phyloP scores from a whole-genome alignment of 2,888 invertebrate genomes.

The Buathra laborator region DNA sequence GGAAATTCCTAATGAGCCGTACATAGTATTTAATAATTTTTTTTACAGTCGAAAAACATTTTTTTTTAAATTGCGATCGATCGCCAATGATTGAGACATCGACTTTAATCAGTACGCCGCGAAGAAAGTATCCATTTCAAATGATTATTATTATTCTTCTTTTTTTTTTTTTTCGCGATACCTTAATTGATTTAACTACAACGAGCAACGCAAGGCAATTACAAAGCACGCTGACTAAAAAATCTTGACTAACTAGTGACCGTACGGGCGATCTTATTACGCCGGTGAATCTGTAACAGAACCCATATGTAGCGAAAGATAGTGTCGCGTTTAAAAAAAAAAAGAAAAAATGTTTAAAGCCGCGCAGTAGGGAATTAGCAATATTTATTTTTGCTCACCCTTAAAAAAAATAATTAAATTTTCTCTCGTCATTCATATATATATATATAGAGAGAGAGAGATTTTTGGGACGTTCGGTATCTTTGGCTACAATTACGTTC shows the following conservation, averaged over 20 bases:
- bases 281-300: constrained; percentile 27
- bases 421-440: background rate
- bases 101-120: constrained; percentile 16
- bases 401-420: background rate
- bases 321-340: background rate
- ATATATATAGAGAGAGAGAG: background rate
- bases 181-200: constrained; percentile 67
- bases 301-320: constrained; percentile 10
- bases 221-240: constrained; percentile 69
- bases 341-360: background rate
- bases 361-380: background rate
- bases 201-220: constrained; percentile 69
- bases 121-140: constrained; percentile 31
- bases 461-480: background rate
- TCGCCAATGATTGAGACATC: constrained; percentile 28
- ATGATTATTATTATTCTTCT: constrained; percentile 10
- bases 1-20: background rate
- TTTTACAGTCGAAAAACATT: background rate
- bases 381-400: constrained; percentile 24
- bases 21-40: background rate
- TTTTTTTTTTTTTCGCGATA: constrained; percentile 20
- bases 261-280: constrained; percentile 35
- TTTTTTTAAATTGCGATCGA: background rate
- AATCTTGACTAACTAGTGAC: constrained; percentile 74
- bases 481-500: constrained; percentile 14